Conservation (phyloP, 2,888 invertebrate species). For the Carabus problematicus region DNA sequence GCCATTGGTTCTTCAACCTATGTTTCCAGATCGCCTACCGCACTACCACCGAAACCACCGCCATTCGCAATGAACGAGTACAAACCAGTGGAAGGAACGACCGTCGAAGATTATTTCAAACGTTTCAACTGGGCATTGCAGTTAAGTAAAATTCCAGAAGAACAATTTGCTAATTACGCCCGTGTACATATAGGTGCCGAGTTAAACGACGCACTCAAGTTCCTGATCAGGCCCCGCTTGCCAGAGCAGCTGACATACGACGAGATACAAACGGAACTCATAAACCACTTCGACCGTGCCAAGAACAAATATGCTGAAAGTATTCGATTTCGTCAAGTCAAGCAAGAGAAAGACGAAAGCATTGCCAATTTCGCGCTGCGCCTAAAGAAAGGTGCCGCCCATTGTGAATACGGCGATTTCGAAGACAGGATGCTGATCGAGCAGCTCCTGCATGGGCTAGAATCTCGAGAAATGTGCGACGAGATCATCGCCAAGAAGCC, state of each 20-base stretch:
- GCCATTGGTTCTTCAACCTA: no score
- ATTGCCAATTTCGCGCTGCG: constrained; percentile 31
- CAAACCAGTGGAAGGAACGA: background rate
- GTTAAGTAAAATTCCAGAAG: constrained; percentile 12
- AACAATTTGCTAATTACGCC: constrained; percentile 4
- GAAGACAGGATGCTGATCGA: constrained; percentile 33
- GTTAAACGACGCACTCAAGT: constrained; percentile 9
- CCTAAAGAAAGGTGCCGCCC: constrained; percentile 33
- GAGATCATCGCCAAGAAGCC: constrained; percentile 35
- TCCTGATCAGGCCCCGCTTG: background rate
- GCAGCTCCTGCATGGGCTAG: constrained; percentile 28
- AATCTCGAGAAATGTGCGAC: constrained; percentile 38
- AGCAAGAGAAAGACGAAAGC: constrained; percentile 30
- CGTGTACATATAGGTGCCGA: constrained; percentile 18
- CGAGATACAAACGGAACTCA: background rate
- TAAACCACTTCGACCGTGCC: constrained; percentile 7
- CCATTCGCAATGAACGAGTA: constrained; percentile 14
- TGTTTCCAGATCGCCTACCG: no score
- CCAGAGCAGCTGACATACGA: constrained; percentile 12
- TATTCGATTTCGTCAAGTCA: constrained; percentile 28
- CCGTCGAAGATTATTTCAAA: constrained; percentile 5
- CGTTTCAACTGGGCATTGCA: constrained; percentile 4
- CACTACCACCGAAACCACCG: background rate
- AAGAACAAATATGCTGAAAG: constrained; percentile 39
- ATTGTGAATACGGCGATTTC: constrained; percentile 41